Base-by-base conservation (phyloP, 2,797 vertebrate species). In the Anabacerthia variegaticeps region DNA sequence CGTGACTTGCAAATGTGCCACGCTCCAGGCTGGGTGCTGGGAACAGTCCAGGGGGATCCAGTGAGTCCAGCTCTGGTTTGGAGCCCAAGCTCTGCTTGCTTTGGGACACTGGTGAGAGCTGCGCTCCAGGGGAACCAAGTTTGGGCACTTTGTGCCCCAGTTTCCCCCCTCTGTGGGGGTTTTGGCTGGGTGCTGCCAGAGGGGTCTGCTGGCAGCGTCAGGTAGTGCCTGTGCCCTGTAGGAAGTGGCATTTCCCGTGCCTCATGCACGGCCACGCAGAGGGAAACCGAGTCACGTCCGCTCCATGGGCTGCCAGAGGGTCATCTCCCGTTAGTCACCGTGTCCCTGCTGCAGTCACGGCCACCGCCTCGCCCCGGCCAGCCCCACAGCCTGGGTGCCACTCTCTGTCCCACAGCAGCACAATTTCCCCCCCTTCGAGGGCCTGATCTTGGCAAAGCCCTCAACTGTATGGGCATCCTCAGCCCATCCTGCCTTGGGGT, bases 261-360 rank as follows among this genome's bases (percentile, higher is more conserved):
- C 54, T 74, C 23, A 9, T 0, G 7, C 75, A 79, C 2, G 6
- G 75, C 76, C 0, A 3, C 1, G 1, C 18, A 6, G 91, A 63
- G 91, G 95, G 93, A 96, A 94, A 81, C 56, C 16, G 9, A 94
- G 93, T 96, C 95, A 96, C 2, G 49, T 95, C 96, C 85, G 92
- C 79, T 71, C 72, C 3, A 3, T 5, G 91, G 59, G 44, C 89
- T 78, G 94, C 85, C 56, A 28, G 79, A 2, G 0, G 85, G 81
- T 34, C 92, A 84, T 9, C 88, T 91, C 86, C 92, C 18, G 2
- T 95, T 91, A 88, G 83, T 85, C 96, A 92, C 91, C 1, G 1
- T 76, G 84, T 88, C 80, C 22, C 59, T 27, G 46, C 14, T 1
- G 5, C 10, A 59, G 52, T 55, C 82, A 89, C 4, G 1, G 68